Base-by-base conservation (phyloP, 2,113 vertebrate genomes). In the Telmatochromis brichardi region DNA sequence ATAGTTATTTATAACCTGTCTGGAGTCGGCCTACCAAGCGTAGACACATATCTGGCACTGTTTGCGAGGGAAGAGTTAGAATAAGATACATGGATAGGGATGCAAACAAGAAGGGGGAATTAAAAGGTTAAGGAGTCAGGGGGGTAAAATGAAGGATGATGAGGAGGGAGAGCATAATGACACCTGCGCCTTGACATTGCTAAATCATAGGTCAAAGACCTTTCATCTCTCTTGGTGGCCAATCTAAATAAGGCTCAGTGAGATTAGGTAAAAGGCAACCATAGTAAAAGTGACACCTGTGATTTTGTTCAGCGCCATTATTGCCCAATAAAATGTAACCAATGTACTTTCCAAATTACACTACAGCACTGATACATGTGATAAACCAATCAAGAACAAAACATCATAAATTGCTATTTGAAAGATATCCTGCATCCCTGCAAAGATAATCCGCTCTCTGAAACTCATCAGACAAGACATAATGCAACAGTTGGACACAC, bases 1-100 rank as follows among this genome's bases (percentile, higher is more conserved):
- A 80, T 85, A 83, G 92, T 94, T 96, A 95, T 96, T 95, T 95
- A 95, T 96, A 95, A 93, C 95, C 88, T 93, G 93, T 95, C 91
- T 95, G 93, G 89, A 96, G 90, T 90, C 84, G 37, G 89, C 91
- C 93, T 91, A 95, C 92, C 88, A 60, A 86, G 90, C 65, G 50
- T 90, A 88, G 92, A 95, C 94, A 92, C 91, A 90, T 91, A 90
- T 94, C 91, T 94, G 95, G 94, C 94, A 93, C 92, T 51, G 92
- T 92, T 89, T 87, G 91, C 86, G 63, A 89, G 84, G 53, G 87
- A 93, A 81, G 87, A 90, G 88, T 84, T 73, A 79, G 92, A 94
- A 90, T 86, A 91, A 86, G 89, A 92, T 90, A 88, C 4, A 53
- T 84, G 87, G 53, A 89, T 83, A 90, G 80, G 84, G 58, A 55